Conservation (phyloP, 2,888 invertebrate species). For the Ganaspis brasiliensis region DNA sequence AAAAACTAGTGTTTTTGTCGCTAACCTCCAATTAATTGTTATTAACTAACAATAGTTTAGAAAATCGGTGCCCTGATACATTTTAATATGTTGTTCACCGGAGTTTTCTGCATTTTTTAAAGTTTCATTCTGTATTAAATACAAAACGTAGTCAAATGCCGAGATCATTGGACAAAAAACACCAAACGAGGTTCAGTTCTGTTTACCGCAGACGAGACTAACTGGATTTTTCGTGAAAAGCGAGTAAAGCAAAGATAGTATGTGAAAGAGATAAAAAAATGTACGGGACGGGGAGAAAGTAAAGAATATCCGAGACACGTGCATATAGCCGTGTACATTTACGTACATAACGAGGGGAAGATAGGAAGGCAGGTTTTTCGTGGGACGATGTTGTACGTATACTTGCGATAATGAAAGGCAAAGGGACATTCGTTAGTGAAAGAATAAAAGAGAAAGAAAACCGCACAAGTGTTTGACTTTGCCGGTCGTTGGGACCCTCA, state of each 20-base stretch:
- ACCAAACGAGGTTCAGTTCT: neutral
- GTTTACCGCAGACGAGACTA: slow-evolving; percentile 16
- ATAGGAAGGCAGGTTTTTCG: slow-evolving; percentile 30
- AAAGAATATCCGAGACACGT: slow-evolving; percentile 26
- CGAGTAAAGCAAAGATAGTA: slow-evolving; percentile 20
- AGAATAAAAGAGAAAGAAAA: slow-evolving; percentile 23
- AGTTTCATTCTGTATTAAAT: too few relatives aligned
- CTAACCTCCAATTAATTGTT: too few relatives aligned
- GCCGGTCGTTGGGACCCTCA: slow-evolving; percentile 31
- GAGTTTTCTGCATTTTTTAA: too few relatives aligned
- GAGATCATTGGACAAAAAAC: too few relatives aligned
- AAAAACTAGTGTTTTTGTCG: too few relatives aligned
- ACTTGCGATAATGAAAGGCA: slow-evolving; percentile 38
- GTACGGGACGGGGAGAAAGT: slow-evolving; percentile 20
- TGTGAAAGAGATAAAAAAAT: slow-evolving; percentile 24
- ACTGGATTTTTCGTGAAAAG: slow-evolving; percentile 26
- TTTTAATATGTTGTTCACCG: too few relatives aligned
- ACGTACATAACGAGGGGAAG: slow-evolving; percentile 36
- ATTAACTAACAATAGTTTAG: too few relatives aligned
- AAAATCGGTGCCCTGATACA: too few relatives aligned
- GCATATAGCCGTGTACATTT: slow-evolving; percentile 26
- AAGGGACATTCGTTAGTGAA: slow-evolving; percentile 36
- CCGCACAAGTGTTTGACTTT: slow-evolving; percentile 41
- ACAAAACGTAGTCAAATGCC: too few relatives aligned
- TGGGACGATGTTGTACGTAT: slow-evolving; percentile 24